Evolutionary conservation across 53 echinoderm and acorn worm species (phyloP).

Genomic region (Actinopyga echinites): DNA sequence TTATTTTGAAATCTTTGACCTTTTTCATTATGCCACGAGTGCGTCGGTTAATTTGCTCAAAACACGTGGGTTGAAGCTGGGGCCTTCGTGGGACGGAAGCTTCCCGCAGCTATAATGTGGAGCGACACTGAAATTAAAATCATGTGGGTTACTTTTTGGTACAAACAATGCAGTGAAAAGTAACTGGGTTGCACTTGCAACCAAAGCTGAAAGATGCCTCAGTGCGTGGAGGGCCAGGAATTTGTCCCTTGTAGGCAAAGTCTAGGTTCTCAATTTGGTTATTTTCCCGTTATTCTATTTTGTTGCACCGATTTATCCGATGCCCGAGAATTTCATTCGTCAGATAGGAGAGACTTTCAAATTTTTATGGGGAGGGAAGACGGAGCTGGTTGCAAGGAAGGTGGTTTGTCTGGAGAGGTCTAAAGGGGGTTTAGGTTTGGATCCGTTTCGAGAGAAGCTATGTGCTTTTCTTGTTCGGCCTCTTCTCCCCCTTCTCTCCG

Average conservation of each 20-base stretch:
- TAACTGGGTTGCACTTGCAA: not conserved
- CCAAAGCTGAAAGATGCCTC: not conserved
- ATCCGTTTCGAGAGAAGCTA: not conserved
- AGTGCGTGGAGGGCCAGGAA: too few relatives aligned
- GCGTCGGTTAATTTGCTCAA: slow-evolving; percentile 18
- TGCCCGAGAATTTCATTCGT: not conserved
- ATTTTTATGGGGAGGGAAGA: not conserved
- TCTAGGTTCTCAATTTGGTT: not conserved
- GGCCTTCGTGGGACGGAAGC: slow-evolving; percentile 21
- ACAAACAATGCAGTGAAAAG: not conserved
- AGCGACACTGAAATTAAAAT: not conserved
- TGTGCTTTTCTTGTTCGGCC: not conserved
- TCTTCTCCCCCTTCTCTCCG: not conserved
- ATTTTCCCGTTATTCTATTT: not conserved
- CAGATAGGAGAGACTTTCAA: not conserved
- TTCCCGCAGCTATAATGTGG: not conserved
- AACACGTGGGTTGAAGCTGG: slow-evolving; percentile 30
- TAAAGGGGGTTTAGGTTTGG: not conserved
- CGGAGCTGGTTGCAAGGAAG: not conserved
- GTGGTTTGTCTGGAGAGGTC: not conserved
- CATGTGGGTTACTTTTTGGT: not conserved
- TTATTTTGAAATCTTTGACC: not conserved
- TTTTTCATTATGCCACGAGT: slow-evolving; percentile 17
- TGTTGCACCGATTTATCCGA: not conserved
- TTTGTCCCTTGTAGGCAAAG: too few relatives aligned